A percentile compares a stretch with the other conserved stretches of the same genome.
phyloP scores from a whole-genome alignment of 1,140 invertebrate species.

The Formica selysi region DNA sequence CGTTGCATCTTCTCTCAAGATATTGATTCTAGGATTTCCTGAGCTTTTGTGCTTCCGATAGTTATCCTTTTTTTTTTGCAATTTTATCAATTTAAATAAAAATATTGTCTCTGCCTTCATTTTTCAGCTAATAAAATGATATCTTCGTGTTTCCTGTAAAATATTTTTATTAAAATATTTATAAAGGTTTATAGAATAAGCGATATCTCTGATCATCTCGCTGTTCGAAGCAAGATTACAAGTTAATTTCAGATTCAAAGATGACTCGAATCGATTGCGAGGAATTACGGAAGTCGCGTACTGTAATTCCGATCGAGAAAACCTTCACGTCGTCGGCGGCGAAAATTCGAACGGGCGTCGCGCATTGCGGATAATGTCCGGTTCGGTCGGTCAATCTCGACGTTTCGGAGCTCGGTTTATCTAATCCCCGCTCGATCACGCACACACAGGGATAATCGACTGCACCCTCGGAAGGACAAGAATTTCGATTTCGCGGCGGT shows the following conservation, averaged over 20 bases:
- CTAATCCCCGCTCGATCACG: neutral
- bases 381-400: conserved; percentile 24
- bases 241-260: conserved; percentile 10
- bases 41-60: no score
- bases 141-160: neutral
- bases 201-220: neutral
- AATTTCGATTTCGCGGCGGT: conserved; percentile 64
- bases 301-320: neutral
- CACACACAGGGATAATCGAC: conserved; percentile 20
- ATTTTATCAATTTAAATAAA: neutral
- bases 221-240: neutral
- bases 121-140: neutral
- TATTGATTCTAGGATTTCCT: no score
- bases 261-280: neutral
- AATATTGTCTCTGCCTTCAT: neutral
- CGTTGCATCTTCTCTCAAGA: neutral
- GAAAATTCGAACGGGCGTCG: conserved; percentile 3
- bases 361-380: conserved; percentile 26
- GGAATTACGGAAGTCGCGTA: neutral
- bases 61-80: no score
- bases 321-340: neutral
- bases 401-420: conserved; percentile 36
- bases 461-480: conserved; percentile 19
- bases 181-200: neutral
- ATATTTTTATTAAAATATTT: neutral